Base-by-base conservation (phyloP, 1,140 invertebrate genomes). In the Doryteuthis pealeii region DNA sequence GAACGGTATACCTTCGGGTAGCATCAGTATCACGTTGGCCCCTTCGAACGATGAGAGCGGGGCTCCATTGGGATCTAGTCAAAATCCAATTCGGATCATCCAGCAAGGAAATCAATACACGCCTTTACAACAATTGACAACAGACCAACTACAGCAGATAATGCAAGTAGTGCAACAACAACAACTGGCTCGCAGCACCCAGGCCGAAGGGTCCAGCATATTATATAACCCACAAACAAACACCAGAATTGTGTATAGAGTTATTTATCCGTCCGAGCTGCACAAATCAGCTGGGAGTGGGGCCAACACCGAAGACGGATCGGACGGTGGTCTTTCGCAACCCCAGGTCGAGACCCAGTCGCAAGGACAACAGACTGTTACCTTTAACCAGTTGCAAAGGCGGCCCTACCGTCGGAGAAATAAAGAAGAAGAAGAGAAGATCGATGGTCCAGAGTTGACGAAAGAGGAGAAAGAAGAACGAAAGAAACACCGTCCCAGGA, bases 1-100 rank as follows among this genome's bases (percentile, higher is more conserved):
- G 5, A 62, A 62, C 26, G 54, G 54, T 62, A 62, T 62, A 1
- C 54, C 54, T 5, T 18, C 18, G 26, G 26, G 26, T 18, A 62
- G 54, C 26, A 62, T 62, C 31, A 78, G 65, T 67, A 73, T 80
- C 10, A 80, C 79, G 40, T 65, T 82, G 26, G 78, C 80, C n/a
- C 71, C 82, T 49, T 70, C 78, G 62, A 80, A 79, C 76, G 88
- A 87, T 1, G 86, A 79, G 1, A 88, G 87, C 67, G 85, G 87
- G 40, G 88, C 87, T 70, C 89, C 91, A 30, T 77, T 91, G 15
- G 91, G 91, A 22, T 90, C 90, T 15, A 91, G 89, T 80, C 90
- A 90, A 77, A 92, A 92, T 85, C 91, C 91, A 5, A 92, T 92
- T 76, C 89, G 91, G 81, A 90, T 92, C 62, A 89, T 92, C 45